Evolutionary conservation across 2,888 invertebrate species (phyloP).

Genomic region (Hyposoter dolosus): DNA sequence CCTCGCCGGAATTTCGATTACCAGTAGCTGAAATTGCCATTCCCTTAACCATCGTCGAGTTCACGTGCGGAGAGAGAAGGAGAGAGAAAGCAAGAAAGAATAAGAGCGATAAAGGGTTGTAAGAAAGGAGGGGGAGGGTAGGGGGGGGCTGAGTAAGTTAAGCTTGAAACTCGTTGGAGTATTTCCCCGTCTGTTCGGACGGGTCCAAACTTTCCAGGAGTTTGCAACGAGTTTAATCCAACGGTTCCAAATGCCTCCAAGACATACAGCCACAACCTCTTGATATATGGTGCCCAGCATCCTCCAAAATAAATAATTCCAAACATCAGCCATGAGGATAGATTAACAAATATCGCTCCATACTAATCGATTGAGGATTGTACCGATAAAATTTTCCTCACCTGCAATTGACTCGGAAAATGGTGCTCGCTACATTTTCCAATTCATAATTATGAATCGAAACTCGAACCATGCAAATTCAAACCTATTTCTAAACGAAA

Average conservation of each 20-base stretch:
- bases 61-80: slow-evolving; percentile 21
- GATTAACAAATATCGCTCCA: not conserved
- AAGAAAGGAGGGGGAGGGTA: not conserved
- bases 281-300: not conserved
- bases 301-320: slow-evolving; percentile 6
- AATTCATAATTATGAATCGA: no score
- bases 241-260: slow-evolving; percentile 22
- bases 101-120: slow-evolving; percentile 29
- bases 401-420: no score
- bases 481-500: not conserved
- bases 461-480: not conserved
- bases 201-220: slow-evolving; percentile 55
- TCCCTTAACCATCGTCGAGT: slow-evolving; percentile 52
- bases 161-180: slow-evolving; percentile 59
- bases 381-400: no score
- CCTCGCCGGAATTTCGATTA: slow-evolving; percentile 64
- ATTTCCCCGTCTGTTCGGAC: slow-evolving; percentile 37
- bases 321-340: not conserved
- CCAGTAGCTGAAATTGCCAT: slow-evolving; percentile 50
- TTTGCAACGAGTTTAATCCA: slow-evolving; percentile 53
- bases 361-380: not conserved
- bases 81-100: slow-evolving; percentile 28
- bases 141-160: slow-evolving; percentile 35
- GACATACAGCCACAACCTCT: slow-evolving; percentile 8
- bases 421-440: no score